A percentile compares a stretch with the other conserved stretches of the same genome.
Conservation (phyloP, 1,140 invertebrate species). For the Nilaparvata lugens region DNA sequence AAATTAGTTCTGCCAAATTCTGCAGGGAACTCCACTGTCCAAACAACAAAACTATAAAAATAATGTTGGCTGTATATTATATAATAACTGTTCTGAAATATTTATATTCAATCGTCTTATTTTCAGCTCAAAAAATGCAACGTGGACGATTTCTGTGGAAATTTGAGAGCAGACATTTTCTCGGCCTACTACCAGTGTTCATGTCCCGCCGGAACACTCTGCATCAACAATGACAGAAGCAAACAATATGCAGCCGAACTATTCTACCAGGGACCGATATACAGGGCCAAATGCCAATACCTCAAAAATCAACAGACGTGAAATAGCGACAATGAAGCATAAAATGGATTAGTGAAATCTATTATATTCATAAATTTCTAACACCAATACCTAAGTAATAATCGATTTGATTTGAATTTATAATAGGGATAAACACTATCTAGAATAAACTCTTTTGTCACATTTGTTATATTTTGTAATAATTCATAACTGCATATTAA, state of each 20-base stretch:
- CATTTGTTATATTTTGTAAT: too few relatives aligned
- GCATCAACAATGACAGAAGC: conserved; percentile 40
- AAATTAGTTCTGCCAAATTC: too few relatives aligned
- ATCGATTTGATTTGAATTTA: background rate
- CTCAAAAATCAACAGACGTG: background rate
- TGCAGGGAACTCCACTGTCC: too few relatives aligned
- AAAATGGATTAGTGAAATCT: too few relatives aligned
- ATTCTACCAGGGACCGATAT: conserved; percentile 45
- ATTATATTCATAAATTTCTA: too few relatives aligned
- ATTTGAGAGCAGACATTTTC: conserved; percentile 39
- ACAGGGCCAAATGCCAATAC: conserved; percentile 44
- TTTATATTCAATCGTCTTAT: too few relatives aligned
- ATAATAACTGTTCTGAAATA: too few relatives aligned
- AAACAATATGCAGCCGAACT: conserved; percentile 42
- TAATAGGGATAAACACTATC: background rate
- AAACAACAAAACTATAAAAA: too few relatives aligned
- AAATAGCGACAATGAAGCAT: too few relatives aligned
- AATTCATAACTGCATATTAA: too few relatives aligned
- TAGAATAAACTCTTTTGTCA: background rate
- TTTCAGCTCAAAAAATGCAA: conserved; percentile 40
- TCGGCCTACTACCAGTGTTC: conserved; percentile 51
- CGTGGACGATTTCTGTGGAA: conserved; percentile 40
- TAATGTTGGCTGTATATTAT: too few relatives aligned
- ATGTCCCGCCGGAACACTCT: conserved; percentile 48
- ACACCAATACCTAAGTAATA: too few relatives aligned